Percentiles rank a stretch among this genome's conserved stretches.
These are phyloP conservation scores for Lepidurus couesii DNA, from an alignment of 1,140 invertebrate species.

Conservation along the genomic window DNA sequence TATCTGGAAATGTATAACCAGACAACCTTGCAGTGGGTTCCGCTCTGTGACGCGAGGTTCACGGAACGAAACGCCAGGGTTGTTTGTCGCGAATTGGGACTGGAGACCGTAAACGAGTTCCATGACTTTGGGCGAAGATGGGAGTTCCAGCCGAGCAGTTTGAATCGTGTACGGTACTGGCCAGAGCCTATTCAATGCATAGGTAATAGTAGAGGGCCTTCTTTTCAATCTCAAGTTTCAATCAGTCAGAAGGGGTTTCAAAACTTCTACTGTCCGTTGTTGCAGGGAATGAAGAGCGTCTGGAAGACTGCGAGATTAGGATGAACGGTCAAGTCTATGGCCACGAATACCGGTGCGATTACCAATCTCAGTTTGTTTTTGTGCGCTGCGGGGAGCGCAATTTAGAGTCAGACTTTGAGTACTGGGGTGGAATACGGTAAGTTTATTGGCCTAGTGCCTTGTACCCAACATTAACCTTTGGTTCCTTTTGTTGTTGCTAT, in stretches of 20 bases:
- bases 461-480: neutral
- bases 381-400: conserved; percentile 81
- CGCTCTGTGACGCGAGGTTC: conserved; percentile 91
- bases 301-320: conserved; percentile 82
- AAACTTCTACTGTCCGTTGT: neutral
- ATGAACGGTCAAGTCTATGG: conserved; percentile 83
- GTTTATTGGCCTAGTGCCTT: conserved; percentile 33
- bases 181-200: conserved; percentile 77
- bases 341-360: conserved; percentile 72
- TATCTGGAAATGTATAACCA: conserved; percentile 93
- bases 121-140: conserved; percentile 70
- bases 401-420: conserved; percentile 60
- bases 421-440: conserved; percentile 86
- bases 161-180: conserved; percentile 85
- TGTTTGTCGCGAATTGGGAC: conserved; percentile 88
- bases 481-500: neutral
- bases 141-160: conserved; percentile 75
- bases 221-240: neutral
- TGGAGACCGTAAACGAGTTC: conserved; percentile 79
- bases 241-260: neutral
- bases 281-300: conserved; percentile 69
- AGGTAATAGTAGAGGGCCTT: conserved; percentile 51
- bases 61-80: conserved; percentile 91
- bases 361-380: conserved; percentile 83
- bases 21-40: conserved; percentile 92